These are phyloP conservation scores for Oreortyx pictus DNA, from an alignment of 2,797 vertebrate species.

Conservation along the genomic window DNA sequence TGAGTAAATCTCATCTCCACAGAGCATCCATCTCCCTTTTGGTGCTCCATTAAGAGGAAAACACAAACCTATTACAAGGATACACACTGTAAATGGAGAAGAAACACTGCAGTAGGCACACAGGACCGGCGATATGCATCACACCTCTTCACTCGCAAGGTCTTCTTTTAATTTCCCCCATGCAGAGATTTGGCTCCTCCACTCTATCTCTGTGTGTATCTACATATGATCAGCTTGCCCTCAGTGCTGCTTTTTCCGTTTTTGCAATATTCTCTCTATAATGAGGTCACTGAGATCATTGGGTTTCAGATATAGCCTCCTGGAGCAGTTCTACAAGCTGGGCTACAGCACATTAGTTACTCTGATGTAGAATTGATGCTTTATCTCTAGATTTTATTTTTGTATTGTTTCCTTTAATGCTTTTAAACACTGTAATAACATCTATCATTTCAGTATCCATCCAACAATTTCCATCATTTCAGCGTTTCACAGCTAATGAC, in stretches of 20 bases:
- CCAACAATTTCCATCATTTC: background rate
- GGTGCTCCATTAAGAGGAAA: background rate
- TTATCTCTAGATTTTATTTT: background rate
- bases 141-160: background rate
- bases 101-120: background rate
- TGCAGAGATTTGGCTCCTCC: background rate
- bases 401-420: background rate
- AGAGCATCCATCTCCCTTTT: background rate
- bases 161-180: background rate
- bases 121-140: background rate
- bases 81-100: background rate
- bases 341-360: background rate
- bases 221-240: background rate
- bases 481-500: background rate
- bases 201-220: rapidly evolving
- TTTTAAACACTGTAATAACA: background rate
- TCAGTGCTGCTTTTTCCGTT: background rate
- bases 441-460: no score
- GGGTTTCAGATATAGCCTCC: background rate
- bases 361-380: background rate
- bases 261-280: background rate
- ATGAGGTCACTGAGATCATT: background rate
- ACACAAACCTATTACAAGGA: background rate
- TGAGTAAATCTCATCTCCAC: background rate
- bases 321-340: background rate